phyloP scores from a whole-genome alignment of 23 tunicate species.

The Trididemnum nubilum region DNA sequence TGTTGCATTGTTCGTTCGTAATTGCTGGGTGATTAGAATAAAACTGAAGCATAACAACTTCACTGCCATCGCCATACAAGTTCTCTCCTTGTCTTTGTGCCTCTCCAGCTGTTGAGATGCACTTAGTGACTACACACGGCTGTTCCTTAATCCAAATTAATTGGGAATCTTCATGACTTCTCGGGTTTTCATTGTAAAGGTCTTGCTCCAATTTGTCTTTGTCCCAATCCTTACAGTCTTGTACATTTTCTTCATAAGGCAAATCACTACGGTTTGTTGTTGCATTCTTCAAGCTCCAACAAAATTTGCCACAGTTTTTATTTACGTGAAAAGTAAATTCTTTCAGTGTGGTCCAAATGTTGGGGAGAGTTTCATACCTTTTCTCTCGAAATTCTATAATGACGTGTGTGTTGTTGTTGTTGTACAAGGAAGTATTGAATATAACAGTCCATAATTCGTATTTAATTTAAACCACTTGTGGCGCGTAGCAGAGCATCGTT shows the following conservation, averaged over 20 bases:
- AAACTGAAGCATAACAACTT: not conserved
- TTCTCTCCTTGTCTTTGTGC: not conserved
- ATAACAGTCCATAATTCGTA: no score
- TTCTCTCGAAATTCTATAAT: no score
- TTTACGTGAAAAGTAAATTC: no score
- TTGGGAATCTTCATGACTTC: not conserved
- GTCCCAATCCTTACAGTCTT: not conserved
- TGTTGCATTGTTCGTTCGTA: no score
- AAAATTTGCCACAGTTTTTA: not conserved
- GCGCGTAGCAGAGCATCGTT: no score
- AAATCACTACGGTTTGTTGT: not conserved
- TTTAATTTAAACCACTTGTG: no score
- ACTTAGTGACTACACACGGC: not conserved
- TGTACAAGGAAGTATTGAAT: no score
- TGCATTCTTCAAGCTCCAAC: not conserved
- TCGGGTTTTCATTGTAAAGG: not conserved
- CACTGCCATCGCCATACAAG: not conserved
- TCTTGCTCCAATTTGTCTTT: not conserved
- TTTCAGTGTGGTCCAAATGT: no score
- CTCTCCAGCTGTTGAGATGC: not conserved
- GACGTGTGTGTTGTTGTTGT: no score
- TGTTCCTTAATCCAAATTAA: not conserved
- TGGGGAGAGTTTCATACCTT: no score
- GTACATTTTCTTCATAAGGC: not conserved
- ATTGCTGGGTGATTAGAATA: not conserved